Conservation (phyloP, 2,113 vertebrate species). For the Cinclus cinclus region DNA sequence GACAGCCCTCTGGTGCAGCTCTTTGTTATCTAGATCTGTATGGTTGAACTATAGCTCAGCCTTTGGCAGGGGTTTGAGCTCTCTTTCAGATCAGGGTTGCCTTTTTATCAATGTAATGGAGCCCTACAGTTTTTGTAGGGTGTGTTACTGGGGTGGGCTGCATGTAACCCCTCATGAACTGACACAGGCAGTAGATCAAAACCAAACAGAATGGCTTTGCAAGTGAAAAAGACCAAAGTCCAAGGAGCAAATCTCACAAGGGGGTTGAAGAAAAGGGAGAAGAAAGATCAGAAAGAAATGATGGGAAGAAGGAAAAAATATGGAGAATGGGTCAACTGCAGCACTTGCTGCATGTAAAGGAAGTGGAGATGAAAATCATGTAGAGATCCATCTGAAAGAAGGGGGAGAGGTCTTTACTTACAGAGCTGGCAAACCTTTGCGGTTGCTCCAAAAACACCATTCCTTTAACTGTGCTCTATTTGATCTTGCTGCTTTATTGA, state of each 20-base stretch:
- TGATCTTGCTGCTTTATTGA: background rate
- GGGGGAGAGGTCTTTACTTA: background rate
- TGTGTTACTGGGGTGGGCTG: background rate
- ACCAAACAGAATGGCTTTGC: background rate
- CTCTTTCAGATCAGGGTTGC: background rate
- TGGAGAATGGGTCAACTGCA: background rate
- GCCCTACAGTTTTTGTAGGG: background rate
- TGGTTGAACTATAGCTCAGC: background rate
- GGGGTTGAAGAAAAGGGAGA: background rate
- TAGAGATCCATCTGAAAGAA: background rate
- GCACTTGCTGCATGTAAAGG: background rate
- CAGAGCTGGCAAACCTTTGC: background rate
- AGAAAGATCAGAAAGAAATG: background rate
- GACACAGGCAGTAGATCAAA: background rate
- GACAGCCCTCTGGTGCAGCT: background rate
- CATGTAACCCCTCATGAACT: background rate
- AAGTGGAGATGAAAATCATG: background rate
- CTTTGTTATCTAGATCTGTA: background rate
- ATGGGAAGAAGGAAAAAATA: background rate
- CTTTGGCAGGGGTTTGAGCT: background rate
- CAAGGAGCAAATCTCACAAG: background rate
- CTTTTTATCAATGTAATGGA: background rate
- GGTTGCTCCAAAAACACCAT: background rate
- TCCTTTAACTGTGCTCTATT: background rate
- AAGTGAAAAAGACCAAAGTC: background rate